A percentile compares a stretch with the other conserved stretches of the same genome.
Conservation (phyloP, 2,888 invertebrate species). For the Eupelmus urozonus region DNA sequence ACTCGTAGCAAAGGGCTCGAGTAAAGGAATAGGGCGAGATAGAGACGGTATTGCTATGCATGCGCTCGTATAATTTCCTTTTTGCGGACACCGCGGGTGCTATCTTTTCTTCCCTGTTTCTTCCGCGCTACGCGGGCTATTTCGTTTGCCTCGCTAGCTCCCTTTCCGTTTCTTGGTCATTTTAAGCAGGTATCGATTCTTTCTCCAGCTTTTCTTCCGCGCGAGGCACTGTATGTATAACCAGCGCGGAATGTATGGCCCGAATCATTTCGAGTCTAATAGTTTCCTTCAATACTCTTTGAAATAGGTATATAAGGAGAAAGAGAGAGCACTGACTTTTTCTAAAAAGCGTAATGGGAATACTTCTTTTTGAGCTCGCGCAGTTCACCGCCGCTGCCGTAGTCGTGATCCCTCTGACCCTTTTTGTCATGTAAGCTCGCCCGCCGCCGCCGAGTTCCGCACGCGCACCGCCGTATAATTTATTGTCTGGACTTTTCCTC, state of each 20-base stretch:
- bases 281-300: constrained; percentile 54
- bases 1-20: background rate
- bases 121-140: constrained; percentile 1
- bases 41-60: constrained; percentile 45
- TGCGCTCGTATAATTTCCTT: constrained; percentile 48
- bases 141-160: background rate
- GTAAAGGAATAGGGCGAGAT: background rate
- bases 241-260: constrained; percentile 11
- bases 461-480: constrained; percentile 56
- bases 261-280: constrained; percentile 54
- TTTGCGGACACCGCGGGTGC: background rate
- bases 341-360: constrained; percentile 52
- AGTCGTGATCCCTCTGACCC: constrained; percentile 26
- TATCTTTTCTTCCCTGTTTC: background rate
- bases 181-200: constrained; percentile 44
- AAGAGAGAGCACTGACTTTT: background rate
- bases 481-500: constrained; percentile 39
- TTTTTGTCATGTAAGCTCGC: constrained; percentile 47
- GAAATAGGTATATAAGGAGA: constrained; percentile 21
- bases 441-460: constrained; percentile 22
- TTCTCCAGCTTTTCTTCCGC: constrained; percentile 18
- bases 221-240: background rate
- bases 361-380: constrained; percentile 34
- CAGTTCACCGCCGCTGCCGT: background rate
- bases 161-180: constrained; percentile 26